Percentiles rank a stretch among this genome's conserved stretches.
phyloP scores from a whole-genome alignment of 2,888 invertebrate species.

The Schizotus pectinicornis region DNA sequence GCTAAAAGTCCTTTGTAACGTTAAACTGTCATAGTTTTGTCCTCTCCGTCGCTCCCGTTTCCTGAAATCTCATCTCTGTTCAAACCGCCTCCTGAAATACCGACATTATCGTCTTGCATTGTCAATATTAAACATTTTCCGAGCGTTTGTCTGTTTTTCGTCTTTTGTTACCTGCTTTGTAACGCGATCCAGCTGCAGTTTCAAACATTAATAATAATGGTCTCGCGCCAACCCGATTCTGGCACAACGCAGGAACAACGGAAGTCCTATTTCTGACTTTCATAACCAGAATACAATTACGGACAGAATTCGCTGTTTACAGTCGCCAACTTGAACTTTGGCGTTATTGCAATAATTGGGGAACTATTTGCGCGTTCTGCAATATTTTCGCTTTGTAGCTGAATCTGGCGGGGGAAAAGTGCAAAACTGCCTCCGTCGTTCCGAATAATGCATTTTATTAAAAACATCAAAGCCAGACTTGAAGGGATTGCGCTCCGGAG shows the following conservation, averaged over 20 bases:
- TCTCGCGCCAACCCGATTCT: constrained; percentile 14
- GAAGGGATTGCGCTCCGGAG: no score
- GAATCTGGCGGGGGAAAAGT: no score
- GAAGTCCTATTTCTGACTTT: constrained; percentile 1
- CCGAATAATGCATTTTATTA: no score
- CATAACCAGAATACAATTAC: neutral
- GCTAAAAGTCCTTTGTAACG: constrained; percentile 40
- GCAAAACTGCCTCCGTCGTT: no score
- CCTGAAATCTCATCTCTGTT: constrained; percentile 23
- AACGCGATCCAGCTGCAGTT: constrained; percentile 32
- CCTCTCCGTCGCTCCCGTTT: constrained; percentile 28
- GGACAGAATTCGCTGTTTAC: neutral
- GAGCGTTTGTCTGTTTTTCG: constrained; percentile 30
- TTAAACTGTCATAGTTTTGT: constrained; percentile 41
- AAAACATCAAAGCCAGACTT: no score
- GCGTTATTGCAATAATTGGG: no score
- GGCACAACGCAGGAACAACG: constrained; percentile 13
- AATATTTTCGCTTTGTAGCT: no score
- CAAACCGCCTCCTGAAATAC: constrained; percentile 19
- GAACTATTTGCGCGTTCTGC: no score
- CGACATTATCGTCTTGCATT: constrained; percentile 37
- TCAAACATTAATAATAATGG: constrained; percentile 20
- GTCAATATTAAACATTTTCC: constrained; percentile 39
- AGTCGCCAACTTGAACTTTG: no score
- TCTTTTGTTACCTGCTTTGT: constrained; percentile 34